Base-by-base conservation (phyloP, 2,888 invertebrate genomes). In the Mythimna lalbum region DNA sequence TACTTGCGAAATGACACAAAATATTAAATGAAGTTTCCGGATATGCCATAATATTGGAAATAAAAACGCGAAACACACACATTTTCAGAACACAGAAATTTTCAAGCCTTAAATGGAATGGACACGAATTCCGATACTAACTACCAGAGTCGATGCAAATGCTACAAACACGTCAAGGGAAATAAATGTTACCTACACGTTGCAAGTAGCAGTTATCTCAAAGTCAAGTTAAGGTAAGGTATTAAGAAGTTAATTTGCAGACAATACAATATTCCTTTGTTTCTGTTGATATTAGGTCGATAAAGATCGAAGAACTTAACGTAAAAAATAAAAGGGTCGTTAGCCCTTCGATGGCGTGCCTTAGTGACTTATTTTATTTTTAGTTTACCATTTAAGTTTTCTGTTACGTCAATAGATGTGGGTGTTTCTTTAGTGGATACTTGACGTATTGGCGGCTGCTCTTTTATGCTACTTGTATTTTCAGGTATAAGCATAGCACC, bases 401-500 rank as follows among this genome's bases (percentile, higher is more conserved):
- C 90, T 47, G 89, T 88, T 6, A 66, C 63, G 55, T 90, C 88
- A 61, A 69, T 84, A 73, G 39, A 57, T 66, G 72, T 39, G 87
- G 53, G 23, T 33, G 53, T 33, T 5, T 65, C 87, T 68, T 83
- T 86, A 64, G 70, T 87, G 17, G 76, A 68, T 69, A 81, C 88
- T 73, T 90, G 86, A 88, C 90, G 81, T 69, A 78, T 85, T 66
- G 85, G 78, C 78, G 89, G 77, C 83, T 87, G 78, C 56, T 93
- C 92, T 21, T 77, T 63, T 59, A 67, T 83, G 72, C 68, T 73
- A 66, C 76, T 87, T 0, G 83, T 76, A 66, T 90, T 91, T 33
- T 89, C 88, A 4, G 96, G 96, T 61, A 96, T 86, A 23, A 96
- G 87, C 79, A 96, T 80, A 1, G 96, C 94, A 53, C 96, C 96